phyloP scores from a whole-genome alignment of 2,888 invertebrate genomes.

The Pemphredon lugubris region DNA sequence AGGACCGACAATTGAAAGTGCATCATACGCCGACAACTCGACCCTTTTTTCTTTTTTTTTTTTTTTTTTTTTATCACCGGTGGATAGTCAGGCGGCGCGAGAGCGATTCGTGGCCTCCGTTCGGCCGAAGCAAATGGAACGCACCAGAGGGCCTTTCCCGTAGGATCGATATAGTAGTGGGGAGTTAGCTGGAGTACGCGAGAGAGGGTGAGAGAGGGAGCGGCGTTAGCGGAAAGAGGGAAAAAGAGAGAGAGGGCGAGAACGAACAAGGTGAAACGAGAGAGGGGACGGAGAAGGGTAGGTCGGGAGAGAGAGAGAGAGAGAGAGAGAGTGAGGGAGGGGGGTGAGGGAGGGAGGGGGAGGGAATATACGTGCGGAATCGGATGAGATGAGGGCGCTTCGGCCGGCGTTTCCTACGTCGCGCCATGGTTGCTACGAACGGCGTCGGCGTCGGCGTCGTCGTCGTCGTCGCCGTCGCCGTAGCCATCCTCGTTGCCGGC shows the following conservation, averaged over 20 bases:
- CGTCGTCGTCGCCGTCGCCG: conserved; percentile 55
- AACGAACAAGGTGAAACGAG: not conserved
- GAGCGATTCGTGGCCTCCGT: conserved; percentile 61
- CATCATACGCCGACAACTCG: conserved; percentile 44
- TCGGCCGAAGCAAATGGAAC: conserved; percentile 66
- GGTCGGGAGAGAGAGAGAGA: conserved; percentile 14
- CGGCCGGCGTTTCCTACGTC: conserved; percentile 52
- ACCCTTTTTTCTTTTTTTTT: too few species aligned
- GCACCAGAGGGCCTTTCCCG: conserved; percentile 64
- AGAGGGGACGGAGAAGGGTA: not conserved
- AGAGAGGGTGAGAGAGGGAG: conserved; percentile 12
- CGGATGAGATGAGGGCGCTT: conserved; percentile 62
- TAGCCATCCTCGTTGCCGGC: conserved; percentile 58
- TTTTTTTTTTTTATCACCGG: too few species aligned
- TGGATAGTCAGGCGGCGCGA: conserved; percentile 42
- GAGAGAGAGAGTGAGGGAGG: conserved; percentile 14
- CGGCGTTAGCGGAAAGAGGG: conserved; percentile 13
- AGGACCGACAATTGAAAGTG: conserved; percentile 25
- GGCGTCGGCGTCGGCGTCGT: conserved; percentile 58
- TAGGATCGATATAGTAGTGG: conserved; percentile 74
- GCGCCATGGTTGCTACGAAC: conserved; percentile 61
- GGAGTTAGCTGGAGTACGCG: conserved; percentile 45
- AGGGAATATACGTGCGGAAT: conserved; percentile 47
- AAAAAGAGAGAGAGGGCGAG: conserved; percentile 16
- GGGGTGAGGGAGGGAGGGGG: conserved; percentile 11